A percentile compares a stretch with the other conserved stretches of the same genome.
These are phyloP conservation scores for Rapana venosa DNA, from an alignment of 2,888 invertebrate species.

Conservation along the genomic window DNA sequence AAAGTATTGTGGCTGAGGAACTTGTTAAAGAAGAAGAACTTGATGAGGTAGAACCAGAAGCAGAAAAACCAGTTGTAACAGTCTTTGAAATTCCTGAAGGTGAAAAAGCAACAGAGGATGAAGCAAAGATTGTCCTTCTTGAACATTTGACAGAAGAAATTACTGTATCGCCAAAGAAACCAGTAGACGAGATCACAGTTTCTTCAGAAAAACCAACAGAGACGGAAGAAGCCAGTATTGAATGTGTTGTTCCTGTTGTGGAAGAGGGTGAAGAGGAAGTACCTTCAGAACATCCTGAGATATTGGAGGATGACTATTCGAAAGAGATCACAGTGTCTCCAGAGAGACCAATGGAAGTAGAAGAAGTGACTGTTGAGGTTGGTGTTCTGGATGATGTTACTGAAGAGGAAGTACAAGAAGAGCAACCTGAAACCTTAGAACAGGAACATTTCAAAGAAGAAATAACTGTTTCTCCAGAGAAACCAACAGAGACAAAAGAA, in stretches of 20 bases:
- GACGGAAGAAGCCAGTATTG: background rate
- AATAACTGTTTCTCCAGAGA: conserved; percentile 24
- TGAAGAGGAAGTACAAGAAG: conserved; percentile 10
- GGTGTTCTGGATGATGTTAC: background rate
- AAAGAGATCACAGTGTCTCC: conserved; percentile 34
- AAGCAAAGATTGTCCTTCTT: background rate
- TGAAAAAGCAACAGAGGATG: background rate
- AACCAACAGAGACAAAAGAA: conserved; percentile 39
- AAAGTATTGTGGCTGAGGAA: background rate
- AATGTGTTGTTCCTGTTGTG: background rate
- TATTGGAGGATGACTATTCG: conserved; percentile 16
- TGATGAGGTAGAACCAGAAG: conserved; percentile 10
- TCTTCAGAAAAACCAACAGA: conserved; percentile 23
- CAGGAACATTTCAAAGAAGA: conserved; percentile 37
- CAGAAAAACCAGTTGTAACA: conserved; percentile 28
- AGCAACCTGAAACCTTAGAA: background rate
- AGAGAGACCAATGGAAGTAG: conserved; percentile 31
- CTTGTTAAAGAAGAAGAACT: background rate
- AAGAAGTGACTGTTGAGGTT: background rate
- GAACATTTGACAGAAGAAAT: conserved; percentile 38
- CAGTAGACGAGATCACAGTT: conserved; percentile 39
- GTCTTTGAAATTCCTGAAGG: background rate
- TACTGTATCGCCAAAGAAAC: conserved; percentile 28
- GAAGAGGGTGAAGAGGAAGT: background rate
- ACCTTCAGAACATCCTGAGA: conserved; percentile 28